phyloP scores from a whole-genome alignment of 2,113 vertebrate species.

The Oncorhynchus nerka region DNA sequence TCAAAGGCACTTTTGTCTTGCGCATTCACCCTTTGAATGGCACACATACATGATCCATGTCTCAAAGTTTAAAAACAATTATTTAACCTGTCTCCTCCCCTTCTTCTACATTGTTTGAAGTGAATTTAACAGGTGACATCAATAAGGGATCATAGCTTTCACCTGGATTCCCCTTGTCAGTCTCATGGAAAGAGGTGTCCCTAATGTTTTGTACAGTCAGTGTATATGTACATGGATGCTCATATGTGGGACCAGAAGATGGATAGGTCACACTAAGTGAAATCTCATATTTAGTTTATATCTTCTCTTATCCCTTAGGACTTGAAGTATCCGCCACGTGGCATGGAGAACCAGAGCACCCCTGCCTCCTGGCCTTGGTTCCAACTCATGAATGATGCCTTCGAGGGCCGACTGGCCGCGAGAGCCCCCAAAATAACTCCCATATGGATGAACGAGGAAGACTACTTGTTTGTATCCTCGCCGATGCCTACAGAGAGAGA shows the following conservation, averaged over 20 bases:
- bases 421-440: constrained; percentile 59
- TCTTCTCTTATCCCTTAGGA: constrained; percentile 45
- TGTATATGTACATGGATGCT: too few relatives aligned
- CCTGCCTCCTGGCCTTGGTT: constrained; percentile 77
- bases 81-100: too few relatives aligned
- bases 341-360: constrained; percentile 64
- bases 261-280: background rate
- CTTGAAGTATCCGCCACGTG: constrained; percentile 66
- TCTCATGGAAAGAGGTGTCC: too few relatives aligned
- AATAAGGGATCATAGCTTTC: too few relatives aligned
- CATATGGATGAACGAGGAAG: constrained; percentile 62
- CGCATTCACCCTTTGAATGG: too few relatives aligned
- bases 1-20: too few relatives aligned
- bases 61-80: too few relatives aligned
- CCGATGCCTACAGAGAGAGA: constrained; percentile 48
- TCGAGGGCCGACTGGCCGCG: constrained; percentile 64
- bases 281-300: background rate
- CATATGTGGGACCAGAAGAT: background rate
- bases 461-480: constrained; percentile 48
- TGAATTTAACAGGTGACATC: too few relatives aligned
- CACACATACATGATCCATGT: too few relatives aligned
- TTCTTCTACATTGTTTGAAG: too few relatives aligned
- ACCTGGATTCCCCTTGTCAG: too few relatives aligned
- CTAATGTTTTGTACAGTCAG: too few relatives aligned
- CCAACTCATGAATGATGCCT: constrained; percentile 71